Base-by-base conservation (phyloP, 2,888 invertebrate species). In the Laspeyria flexula region DNA sequence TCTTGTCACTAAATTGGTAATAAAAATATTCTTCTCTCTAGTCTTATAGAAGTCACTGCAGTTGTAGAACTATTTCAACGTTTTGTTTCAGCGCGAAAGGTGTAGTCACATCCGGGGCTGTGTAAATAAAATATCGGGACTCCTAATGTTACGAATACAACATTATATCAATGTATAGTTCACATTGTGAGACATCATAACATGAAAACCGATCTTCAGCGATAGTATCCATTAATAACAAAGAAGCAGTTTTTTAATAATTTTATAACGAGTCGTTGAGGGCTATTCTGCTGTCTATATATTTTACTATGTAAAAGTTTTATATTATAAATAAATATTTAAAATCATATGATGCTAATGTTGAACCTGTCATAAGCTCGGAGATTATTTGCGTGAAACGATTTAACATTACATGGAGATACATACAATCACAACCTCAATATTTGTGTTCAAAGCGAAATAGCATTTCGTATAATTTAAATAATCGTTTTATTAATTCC, bases 81-180 rank as follows among this genome's bases (percentile, higher is more conserved):
- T 70, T 76, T 90, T 92, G 90, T 91, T 92, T 91, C 91, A 91
- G 91, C 89, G 71, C 73, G 81, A 84, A 88, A 85, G 74, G 66
- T 69, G 75, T 52, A 52, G 51, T 41, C 51, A 45, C 42, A 42
- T 76, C 75, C 79, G 77, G 83, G 60, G 80, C 76, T 79, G 81
- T 81, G 69, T 85, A 85, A 79, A 77, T 76, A 75, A 25, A 74
- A 76, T 75, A 73, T 77, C 65, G 64, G 69, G 75, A 72, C 73
- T 73, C 61, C 71, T 72, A 67, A 65, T 64, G 59, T 59, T 46
- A 61, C 63, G 34, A 72, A 57, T 60, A 57, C 63, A 60, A 58
- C 53, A 54, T 57, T 53, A 34, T 16, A 54, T 49, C 38, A 60
- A 56, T 44, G 45, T 59, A 60, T 63, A 55, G 58, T 55, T 42